These are phyloP conservation scores for Poeciliopsis gracilis DNA, from an alignment of 2,797 vertebrate genomes.

Conservation along the genomic window DNA sequence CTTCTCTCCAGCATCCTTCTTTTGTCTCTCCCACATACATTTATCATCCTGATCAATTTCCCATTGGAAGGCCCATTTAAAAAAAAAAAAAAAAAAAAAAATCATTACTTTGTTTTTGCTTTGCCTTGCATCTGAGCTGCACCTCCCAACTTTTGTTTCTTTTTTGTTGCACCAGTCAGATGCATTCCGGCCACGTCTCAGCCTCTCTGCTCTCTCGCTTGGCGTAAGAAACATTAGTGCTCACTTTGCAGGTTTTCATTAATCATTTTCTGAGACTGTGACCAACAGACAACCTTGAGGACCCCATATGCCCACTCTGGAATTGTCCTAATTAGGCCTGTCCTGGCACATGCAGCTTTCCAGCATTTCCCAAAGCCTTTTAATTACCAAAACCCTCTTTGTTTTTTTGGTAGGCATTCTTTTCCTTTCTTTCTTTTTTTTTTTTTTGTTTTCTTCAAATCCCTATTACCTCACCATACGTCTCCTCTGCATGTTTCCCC, in stretches of 20 bases:
- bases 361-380: slow-evolving; percentile 55
- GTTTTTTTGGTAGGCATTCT: slow-evolving; percentile 13
- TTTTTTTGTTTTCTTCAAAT: neutral
- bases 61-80: slow-evolving; percentile 50
- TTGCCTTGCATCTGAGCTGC: slow-evolving; percentile 2
- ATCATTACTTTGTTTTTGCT: slow-evolving; percentile 49
- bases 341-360: slow-evolving; percentile 57
- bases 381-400: slow-evolving; percentile 27
- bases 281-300: slow-evolving; percentile 49
- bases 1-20: slow-evolving; percentile 20
- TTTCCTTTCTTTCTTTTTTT: neutral
- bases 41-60: slow-evolving; percentile 67
- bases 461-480: slow-evolving; percentile 17
- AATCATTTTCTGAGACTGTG: slow-evolving; percentile 57
- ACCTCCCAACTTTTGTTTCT: slow-evolving; percentile 15
- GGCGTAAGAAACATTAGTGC: slow-evolving; percentile 40
- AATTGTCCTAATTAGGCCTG: slow-evolving; percentile 75
- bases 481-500: slow-evolving; percentile 19
- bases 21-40: slow-evolving; percentile 47
- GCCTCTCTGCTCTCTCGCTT: slow-evolving; percentile 7
- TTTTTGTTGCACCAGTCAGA: slow-evolving; percentile 29
- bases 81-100: slow-evolving; percentile 50
- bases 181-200: slow-evolving; percentile 8
- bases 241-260: slow-evolving; percentile 64
- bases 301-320: slow-evolving; percentile 52